These are phyloP conservation scores for Chaenogobius annularis DNA, from an alignment of 2,113 vertebrate species.

Conservation along the genomic window DNA sequence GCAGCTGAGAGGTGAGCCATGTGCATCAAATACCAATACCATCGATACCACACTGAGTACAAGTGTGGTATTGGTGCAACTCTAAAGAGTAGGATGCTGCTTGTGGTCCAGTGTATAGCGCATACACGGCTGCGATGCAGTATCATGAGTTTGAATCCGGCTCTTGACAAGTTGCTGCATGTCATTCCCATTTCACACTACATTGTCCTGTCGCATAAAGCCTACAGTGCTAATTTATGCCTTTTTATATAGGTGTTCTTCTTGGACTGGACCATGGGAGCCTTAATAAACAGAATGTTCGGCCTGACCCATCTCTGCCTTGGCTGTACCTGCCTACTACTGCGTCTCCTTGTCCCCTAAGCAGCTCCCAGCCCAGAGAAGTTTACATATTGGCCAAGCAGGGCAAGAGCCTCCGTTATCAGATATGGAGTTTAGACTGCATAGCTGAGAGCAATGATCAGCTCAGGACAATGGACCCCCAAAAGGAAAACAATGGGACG, in stretches of 20 bases:
- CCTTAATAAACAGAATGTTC: constrained; percentile 25
- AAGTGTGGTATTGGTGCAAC: no score
- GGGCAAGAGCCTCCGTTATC: constrained; percentile 87
- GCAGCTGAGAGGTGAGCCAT: no score
- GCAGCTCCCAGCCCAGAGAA: constrained; percentile 34
- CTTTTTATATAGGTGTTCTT: constrained; percentile 64
- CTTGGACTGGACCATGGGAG: constrained; percentile 59
- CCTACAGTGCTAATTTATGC: not conserved
- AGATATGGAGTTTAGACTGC: constrained; percentile 81
- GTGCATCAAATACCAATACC: no score
- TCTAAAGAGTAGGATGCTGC: no score
- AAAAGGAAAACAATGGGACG: constrained; percentile 73
- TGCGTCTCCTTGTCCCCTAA: constrained; percentile 26
- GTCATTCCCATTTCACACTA: no score
- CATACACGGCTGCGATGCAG: no score
- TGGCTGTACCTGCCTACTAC: constrained; percentile 63
- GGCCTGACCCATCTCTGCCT: constrained; percentile 59
- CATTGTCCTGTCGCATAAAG: no score
- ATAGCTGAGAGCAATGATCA: constrained; percentile 84
- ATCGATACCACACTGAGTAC: no score
- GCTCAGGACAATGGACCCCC: constrained; percentile 81
- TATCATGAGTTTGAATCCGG: no score
- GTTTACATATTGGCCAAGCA: constrained; percentile 83
- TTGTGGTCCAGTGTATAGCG: no score
- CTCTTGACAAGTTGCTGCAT: no score